These are phyloP conservation scores for Phalacrocorax brasilianus DNA, from an alignment of 2,113 vertebrate species.

Conservation along the genomic window DNA sequence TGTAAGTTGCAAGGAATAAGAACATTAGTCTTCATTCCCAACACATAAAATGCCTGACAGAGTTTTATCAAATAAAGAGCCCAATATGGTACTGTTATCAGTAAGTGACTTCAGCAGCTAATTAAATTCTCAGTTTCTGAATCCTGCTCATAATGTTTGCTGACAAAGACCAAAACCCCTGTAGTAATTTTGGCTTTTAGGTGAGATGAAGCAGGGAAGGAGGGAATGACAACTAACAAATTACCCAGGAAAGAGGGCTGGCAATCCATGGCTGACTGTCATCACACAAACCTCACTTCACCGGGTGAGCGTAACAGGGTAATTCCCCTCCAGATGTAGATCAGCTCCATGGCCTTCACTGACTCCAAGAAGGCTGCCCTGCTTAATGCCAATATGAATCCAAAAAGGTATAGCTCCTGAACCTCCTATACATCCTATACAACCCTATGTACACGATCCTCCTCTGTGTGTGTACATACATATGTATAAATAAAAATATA, in stretches of 20 bases:
- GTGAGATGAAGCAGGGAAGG: neutral
- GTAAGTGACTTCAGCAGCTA: conserved; percentile 60
- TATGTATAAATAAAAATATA: neutral
- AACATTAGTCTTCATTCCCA: conserved; percentile 58
- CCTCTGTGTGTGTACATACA: neutral
- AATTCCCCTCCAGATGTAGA: neutral
- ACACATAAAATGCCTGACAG: conserved; percentile 48
- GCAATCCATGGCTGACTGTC: neutral
- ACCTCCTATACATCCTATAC: neutral
- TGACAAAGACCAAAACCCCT: conserved; percentile 46
- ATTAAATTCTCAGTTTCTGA: conserved; percentile 66
- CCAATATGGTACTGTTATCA: conserved; percentile 62
- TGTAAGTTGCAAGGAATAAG: conserved; percentile 15
- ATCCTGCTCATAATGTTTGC: conserved; percentile 34
- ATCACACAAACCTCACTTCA: neutral
- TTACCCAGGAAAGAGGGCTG: neutral
- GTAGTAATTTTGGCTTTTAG: conserved; percentile 20
- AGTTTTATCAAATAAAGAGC: conserved; percentile 62
- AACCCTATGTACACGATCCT: neutral
- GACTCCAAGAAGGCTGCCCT: neutral
- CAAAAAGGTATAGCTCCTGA: neutral
- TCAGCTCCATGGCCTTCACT: neutral
- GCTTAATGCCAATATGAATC: neutral
- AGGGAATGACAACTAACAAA: neutral
- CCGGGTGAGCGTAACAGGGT: rapidly evolving